These are phyloP conservation scores for Takifugu ocellatus DNA, from an alignment of 2,797 vertebrate genomes.

Conservation along the genomic window DNA sequence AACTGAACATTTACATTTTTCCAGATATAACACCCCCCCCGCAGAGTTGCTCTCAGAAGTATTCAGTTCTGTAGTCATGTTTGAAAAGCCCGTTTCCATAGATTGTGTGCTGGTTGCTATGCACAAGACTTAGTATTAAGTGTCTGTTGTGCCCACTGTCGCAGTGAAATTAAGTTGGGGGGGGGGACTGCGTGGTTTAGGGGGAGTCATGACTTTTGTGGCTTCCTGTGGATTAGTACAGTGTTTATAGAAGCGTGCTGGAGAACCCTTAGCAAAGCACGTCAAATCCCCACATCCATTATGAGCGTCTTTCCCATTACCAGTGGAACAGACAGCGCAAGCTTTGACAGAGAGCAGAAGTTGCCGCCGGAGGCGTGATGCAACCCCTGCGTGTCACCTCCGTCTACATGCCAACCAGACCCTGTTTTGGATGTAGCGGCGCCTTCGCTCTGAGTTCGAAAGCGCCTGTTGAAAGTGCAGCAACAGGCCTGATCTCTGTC, in stretches of 20 bases:
- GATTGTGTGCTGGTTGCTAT: slow-evolving; percentile 24
- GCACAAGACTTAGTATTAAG: slow-evolving; percentile 27
- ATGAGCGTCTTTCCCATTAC: slow-evolving; percentile 44
- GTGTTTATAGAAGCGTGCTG: slow-evolving; percentile 68
- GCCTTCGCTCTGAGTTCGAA: slow-evolving; percentile 8
- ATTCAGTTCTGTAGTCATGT: slow-evolving; percentile 54
- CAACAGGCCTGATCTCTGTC: slow-evolving; percentile 17
- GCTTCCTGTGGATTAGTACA: slow-evolving; percentile 72
- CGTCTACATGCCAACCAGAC: slow-evolving; percentile 24
- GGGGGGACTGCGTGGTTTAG: neutral
- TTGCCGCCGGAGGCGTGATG: slow-evolving; percentile 22
- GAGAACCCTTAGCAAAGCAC: slow-evolving; percentile 67
- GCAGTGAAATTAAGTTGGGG: slow-evolving; percentile 22
- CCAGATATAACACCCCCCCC: slow-evolving; percentile 10
- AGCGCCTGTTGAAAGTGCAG: neutral
- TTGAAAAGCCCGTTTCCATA: slow-evolving; percentile 54
- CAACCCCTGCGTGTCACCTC: slow-evolving; percentile 15
- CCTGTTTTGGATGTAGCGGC: slow-evolving; percentile 2
- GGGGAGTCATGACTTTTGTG: slow-evolving; percentile 53
- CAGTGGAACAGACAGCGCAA: slow-evolving; percentile 17
- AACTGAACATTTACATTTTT: neutral
- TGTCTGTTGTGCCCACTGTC: slow-evolving; percentile 50
- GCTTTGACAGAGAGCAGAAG: slow-evolving; percentile 12
- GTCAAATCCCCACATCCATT: slow-evolving; percentile 53
- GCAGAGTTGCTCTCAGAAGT: slow-evolving; percentile 43